Percentiles rank a stretch among this genome's conserved stretches.
Conservation (phyloP, 2,113 vertebrate genomes). For the Thalassoma bifasciatum region DNA sequence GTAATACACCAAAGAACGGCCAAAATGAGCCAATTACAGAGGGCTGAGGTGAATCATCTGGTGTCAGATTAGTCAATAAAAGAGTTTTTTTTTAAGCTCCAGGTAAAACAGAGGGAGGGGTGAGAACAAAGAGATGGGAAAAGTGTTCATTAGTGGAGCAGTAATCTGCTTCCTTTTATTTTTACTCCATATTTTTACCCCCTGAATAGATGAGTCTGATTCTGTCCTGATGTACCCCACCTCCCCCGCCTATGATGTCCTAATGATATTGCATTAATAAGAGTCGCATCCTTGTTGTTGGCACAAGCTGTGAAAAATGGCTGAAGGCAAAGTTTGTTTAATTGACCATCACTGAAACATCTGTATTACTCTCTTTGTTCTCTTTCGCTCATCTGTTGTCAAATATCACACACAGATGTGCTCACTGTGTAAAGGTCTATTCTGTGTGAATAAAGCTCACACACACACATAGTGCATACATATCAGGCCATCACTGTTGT, state of each 20-base stretch:
- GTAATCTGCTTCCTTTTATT: background rate
- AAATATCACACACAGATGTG: background rate
- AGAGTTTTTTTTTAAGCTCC: background rate
- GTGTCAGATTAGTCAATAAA: background rate
- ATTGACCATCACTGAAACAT: background rate
- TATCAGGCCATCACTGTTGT: background rate
- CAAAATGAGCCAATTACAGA: background rate
- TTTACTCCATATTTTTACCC: background rate
- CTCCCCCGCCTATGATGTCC: too few relatives aligned
- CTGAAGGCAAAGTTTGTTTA: background rate
- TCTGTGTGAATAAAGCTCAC: background rate
- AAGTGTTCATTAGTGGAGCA: background rate
- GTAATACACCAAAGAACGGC: background rate
- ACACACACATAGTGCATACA: background rate
- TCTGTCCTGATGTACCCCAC: too few relatives aligned
- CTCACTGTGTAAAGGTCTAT: too few relatives aligned
- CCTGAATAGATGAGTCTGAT: background rate
- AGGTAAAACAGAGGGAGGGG: background rate
- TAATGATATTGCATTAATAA: background rate
- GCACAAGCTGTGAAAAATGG: background rate
- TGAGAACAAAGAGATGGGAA: background rate
- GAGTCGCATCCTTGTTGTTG: accelerated
- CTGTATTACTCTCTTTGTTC: background rate
- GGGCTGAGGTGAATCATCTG: background rate
- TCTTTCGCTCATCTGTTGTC: background rate